Percentiles rank a stretch among this genome's conserved stretches.
phyloP scores from a whole-genome alignment of 1,140 invertebrate species.

The Ectropis grisescens region DNA sequence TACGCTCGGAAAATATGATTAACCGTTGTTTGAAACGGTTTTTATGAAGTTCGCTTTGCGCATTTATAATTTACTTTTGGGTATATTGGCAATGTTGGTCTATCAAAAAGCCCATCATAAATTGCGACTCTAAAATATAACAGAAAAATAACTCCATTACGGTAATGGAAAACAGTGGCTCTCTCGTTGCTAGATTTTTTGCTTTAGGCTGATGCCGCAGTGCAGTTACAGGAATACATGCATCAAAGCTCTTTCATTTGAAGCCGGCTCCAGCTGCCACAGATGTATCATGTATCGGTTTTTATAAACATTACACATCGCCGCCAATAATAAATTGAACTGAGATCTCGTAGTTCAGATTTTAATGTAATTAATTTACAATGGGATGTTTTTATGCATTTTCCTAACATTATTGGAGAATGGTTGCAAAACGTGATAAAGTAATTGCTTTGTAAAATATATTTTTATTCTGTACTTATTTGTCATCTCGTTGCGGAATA shows the following conservation, averaged over 20 bases:
- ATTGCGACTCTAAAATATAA: slow-evolving; percentile 43
- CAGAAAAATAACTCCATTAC: slow-evolving; percentile 55
- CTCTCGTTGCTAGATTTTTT: slow-evolving; percentile 44
- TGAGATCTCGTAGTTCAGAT: slow-evolving; percentile 11
- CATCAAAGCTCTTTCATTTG: slow-evolving; percentile 54
- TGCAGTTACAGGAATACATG: slow-evolving; percentile 60
- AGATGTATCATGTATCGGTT: slow-evolving; percentile 29
- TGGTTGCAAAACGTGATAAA: background rate
- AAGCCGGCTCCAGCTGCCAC: slow-evolving; percentile 24
- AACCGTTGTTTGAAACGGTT: slow-evolving; percentile 4
- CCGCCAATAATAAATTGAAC: slow-evolving; percentile 25
- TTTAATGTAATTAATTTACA: background rate
- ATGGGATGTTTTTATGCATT: too few relatives aligned
- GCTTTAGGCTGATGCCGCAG: slow-evolving; percentile 41
- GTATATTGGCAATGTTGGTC: slow-evolving; percentile 4
- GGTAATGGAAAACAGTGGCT: slow-evolving; percentile 55
- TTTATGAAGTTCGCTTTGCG: slow-evolving; percentile 1
- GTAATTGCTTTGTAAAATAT: background rate
- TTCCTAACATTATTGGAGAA: background rate
- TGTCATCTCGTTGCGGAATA: too few relatives aligned
- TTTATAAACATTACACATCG: slow-evolving; percentile 33
- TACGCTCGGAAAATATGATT: slow-evolving; percentile 13
- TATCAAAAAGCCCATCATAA: slow-evolving; percentile 23
- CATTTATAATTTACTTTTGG: background rate
- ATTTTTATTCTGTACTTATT: too few relatives aligned